Base-by-base conservation (phyloP, 2,113 vertebrate genomes). In the Chauna torquata region DNA sequence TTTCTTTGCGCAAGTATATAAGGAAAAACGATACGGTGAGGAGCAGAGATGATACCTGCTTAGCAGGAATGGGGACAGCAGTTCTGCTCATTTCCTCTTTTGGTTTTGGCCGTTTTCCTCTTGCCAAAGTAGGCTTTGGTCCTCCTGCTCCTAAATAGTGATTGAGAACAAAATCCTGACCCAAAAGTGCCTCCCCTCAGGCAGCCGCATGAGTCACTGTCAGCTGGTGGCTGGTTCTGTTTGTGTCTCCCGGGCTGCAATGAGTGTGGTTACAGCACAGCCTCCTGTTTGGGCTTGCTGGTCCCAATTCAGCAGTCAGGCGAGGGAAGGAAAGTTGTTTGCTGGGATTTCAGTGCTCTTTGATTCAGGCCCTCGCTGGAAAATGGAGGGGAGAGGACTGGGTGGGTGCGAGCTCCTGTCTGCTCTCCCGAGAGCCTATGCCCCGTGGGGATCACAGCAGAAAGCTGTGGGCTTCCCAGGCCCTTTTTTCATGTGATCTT, bases 51-150 rank as follows among this genome's bases (percentile, higher is more conserved):
- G 36, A 15, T 9, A n/a, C 79, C 42, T 20, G 42, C 1, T 2
- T 2, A 6, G 59, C 6, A 11, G 34, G 19, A 47, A 55, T 2
- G 5, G 24, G 62, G 28, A 0, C 0, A 2, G 24, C 8, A 5
- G 17, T 11, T 79, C n/a, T 65, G 3, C 0, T 24, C 32, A 18
- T 40, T 85, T 77, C 32, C 44, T 34, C 40, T 23, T 69, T 45
- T 15, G 28, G 16, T 62, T 71, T 78, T 44, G 18, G 9, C 42
- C 25, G 0, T 4, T 32, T 42, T 65, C 36, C 42, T 45, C 42
- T 54, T 19, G 38, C 20, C 9, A 11, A 50, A 49, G 78, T 9
- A 16, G 42, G 54, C 4, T 3, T 9, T 32, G 27, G 24, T 78
- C 84, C 58, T 68, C 64, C 91, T 30, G 50, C 25, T 42, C 82